Conservation (phyloP, 2,797 vertebrate species). For the Cercopithecus petaurista region DNA sequence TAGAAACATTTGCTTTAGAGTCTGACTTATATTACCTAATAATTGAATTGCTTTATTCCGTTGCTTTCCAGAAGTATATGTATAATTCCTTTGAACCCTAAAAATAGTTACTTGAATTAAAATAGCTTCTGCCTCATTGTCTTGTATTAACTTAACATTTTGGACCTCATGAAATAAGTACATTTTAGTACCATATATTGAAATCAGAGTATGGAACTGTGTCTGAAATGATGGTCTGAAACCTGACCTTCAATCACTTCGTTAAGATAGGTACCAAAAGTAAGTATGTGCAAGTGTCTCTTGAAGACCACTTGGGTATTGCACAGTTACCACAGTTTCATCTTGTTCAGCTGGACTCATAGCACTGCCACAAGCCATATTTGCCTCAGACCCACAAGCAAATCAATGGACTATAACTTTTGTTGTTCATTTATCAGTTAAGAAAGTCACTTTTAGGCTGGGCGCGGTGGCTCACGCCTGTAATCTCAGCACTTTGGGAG, state of each 20-base stretch:
- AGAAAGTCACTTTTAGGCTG: background rate
- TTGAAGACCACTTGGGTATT: background rate
- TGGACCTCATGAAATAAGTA: background rate
- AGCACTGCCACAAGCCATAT: background rate
- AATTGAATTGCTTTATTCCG: constrained; percentile 21
- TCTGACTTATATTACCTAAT: constrained; percentile 31
- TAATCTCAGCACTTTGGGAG: too few species aligned
- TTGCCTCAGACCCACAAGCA: background rate
- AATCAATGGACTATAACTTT: background rate
- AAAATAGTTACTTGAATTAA: constrained; percentile 36
- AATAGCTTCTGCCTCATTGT: background rate
- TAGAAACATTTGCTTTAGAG: background rate
- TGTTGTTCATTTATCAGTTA: background rate
- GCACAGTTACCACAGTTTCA: background rate
- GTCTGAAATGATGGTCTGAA: background rate
- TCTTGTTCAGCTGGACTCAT: background rate
- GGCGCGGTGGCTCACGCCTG: too few species aligned
- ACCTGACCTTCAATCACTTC: background rate
- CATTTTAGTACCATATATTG: background rate
- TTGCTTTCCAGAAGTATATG: background rate
- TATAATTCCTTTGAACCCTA: background rate
- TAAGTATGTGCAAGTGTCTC: background rate
- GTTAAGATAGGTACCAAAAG: background rate
- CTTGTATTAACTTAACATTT: background rate
- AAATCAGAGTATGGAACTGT: background rate